Percentiles rank a stretch among this genome's conserved stretches.
Evolutionary conservation across 2,113 vertebrate genomes (phyloP).

Genomic region (Pyrgilauda ruficollis): DNA sequence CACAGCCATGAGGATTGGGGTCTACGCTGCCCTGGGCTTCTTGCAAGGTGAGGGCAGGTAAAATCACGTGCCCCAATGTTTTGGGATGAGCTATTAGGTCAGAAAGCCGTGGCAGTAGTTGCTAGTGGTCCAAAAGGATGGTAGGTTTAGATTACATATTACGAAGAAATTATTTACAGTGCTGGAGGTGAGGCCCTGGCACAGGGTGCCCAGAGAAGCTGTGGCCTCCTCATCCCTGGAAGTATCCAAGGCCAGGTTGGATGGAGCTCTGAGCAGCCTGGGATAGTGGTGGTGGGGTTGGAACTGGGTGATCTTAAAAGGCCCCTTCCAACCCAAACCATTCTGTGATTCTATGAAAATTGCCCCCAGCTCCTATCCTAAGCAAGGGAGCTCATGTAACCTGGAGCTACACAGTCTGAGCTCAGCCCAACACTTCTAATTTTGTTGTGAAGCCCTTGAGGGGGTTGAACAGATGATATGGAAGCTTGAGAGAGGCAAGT

Average conservation of each 20-base stretch:
- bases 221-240: neutral
- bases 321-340: neutral
- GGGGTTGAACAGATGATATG: neutral
- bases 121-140: neutral
- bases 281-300: too few species aligned
- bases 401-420: neutral
- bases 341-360: neutral
- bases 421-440: neutral
- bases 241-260: neutral
- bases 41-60: slow-evolving; percentile 82
- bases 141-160: neutral
- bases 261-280: neutral
- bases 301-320: neutral
- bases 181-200: neutral
- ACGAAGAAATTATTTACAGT: neutral
- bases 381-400: neutral
- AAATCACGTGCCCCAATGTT: neutral
- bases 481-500: neutral
- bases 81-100: neutral
- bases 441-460: neutral
- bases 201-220: neutral
- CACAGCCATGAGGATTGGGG: slow-evolving; percentile 78
- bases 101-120: neutral
- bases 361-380: neutral
- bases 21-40: slow-evolving; percentile 89